Conservation (phyloP, 2,797 vertebrate genomes). For the Pseudochaenichthys georgianus region DNA sequence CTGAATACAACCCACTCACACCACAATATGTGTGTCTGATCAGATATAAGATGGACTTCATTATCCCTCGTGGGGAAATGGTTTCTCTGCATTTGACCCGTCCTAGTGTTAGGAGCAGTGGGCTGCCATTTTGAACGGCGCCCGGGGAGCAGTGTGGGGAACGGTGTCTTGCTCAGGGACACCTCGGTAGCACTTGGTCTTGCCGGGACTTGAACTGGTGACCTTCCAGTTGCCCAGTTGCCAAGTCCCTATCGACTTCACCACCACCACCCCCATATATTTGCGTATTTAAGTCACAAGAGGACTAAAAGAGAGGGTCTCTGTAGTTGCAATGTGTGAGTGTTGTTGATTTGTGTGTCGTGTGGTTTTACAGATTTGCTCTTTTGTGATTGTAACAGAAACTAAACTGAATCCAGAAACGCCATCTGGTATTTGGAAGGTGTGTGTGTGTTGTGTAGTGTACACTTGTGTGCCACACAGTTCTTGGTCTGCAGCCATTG, state of each 20-base stretch:
- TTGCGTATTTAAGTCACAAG: background rate
- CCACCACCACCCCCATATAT: background rate
- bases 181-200: too few species aligned
- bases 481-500: constrained; percentile 94
- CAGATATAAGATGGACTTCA: background rate
- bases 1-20: too few species aligned
- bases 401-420: constrained; percentile 95
- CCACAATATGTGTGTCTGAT: background rate
- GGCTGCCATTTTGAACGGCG: too few species aligned
- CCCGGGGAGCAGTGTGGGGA: too few species aligned
- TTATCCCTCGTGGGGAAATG: too few species aligned
- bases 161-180: too few species aligned
- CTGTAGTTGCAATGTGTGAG: background rate
- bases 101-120: too few species aligned
- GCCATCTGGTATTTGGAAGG: constrained; percentile 96
- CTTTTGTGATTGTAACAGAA: constrained; percentile 89
- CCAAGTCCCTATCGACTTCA: too few species aligned
- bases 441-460: constrained; percentile 39
- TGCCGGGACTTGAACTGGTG: too few species aligned
- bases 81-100: too few species aligned
- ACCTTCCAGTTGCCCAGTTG: too few species aligned
- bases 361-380: constrained; percentile 62
- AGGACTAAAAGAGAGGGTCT: background rate
- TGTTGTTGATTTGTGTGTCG: constrained; percentile 43
- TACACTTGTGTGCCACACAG: constrained; percentile 87